A percentile compares a stretch with the other conserved stretches of the same genome.
Evolutionary conservation across 92 coral and sea anemone genomes (phyloP).

Genomic region (Hydrozoanthus gracilis): DNA sequence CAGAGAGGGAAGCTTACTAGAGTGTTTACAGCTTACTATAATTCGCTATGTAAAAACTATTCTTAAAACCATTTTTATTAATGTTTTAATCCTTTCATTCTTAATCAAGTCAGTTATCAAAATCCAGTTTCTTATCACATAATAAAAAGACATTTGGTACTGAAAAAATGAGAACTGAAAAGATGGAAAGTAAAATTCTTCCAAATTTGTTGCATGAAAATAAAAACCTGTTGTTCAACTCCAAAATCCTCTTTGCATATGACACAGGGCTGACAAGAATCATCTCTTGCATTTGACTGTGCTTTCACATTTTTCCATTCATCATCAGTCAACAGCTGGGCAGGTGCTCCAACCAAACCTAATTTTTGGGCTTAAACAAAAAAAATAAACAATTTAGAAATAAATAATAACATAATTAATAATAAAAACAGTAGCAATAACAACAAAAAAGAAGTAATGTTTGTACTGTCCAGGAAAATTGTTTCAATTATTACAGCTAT

Average conservation of each 20-base stretch:
- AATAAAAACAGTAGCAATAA: neutral
- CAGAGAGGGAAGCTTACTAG: no score
- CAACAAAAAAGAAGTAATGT: neutral
- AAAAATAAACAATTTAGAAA: neutral
- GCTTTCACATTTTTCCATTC: conserved; percentile 91
- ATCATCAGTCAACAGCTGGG: conserved; percentile 75
- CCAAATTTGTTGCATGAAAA: neutral
- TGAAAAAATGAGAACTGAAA: no score
- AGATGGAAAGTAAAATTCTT: neutral
- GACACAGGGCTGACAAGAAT: conserved; percentile 93
- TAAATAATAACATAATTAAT: neutral
- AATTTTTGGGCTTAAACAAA: conserved; percentile 80
- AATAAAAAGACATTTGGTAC: no score
- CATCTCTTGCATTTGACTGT: conserved; percentile 91
- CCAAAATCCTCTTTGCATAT: conserved; percentile 99
- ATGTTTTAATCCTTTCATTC: no score
- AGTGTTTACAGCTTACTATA: no score
- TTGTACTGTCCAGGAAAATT: no score
- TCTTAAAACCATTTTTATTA: no score
- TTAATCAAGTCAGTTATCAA: no score
- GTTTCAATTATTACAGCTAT: no score
- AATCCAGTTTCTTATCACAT: no score
- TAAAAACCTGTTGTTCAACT: conserved; percentile 84
- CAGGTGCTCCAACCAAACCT: conserved; percentile 96
- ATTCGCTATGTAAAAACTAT: no score